phyloP scores from a whole-genome alignment of 2,797 vertebrate species.

The Bovichtus diacanthus region DNA sequence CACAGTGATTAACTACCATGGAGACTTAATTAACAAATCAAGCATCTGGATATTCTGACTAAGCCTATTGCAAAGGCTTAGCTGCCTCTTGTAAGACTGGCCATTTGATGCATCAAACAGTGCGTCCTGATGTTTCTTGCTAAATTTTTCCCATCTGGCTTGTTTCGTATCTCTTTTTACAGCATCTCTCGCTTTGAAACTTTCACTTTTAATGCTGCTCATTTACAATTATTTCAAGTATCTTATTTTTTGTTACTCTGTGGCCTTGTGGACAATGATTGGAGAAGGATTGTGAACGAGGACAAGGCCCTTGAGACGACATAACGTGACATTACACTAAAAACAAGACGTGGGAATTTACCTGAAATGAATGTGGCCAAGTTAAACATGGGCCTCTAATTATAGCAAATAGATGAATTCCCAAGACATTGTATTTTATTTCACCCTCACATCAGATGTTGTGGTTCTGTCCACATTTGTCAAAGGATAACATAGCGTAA shows the following conservation, averaged over 20 bases:
- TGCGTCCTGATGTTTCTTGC: slow-evolving; percentile 63
- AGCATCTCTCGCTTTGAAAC: slow-evolving; percentile 26
- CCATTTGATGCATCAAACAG: slow-evolving; percentile 77
- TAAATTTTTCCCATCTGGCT: slow-evolving; percentile 71
- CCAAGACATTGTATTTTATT: neutral
- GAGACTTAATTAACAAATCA: slow-evolving; percentile 81
- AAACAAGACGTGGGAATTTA: neutral
- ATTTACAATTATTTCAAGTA: slow-evolving; percentile 2
- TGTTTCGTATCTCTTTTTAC: slow-evolving; percentile 28
- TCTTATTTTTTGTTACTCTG: slow-evolving; percentile 9
- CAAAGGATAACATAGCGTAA: neutral
- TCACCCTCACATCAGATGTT: neutral
- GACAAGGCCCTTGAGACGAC: neutral
- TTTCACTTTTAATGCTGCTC: slow-evolving; percentile 33
- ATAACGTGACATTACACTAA: neutral
- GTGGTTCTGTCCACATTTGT: neutral
- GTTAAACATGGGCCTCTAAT: neutral
- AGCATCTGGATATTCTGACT: slow-evolving; percentile 80
- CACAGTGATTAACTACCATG: slow-evolving; percentile 67
- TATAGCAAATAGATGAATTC: neutral
- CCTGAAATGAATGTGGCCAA: neutral
- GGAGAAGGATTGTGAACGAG: neutral
- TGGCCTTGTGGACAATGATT: neutral
- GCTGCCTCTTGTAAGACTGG: slow-evolving; percentile 60
- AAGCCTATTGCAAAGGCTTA: slow-evolving; percentile 70